These are phyloP conservation scores for Loriculus beryllinus DNA, from an alignment of 2,797 vertebrate species.

Conservation along the genomic window DNA sequence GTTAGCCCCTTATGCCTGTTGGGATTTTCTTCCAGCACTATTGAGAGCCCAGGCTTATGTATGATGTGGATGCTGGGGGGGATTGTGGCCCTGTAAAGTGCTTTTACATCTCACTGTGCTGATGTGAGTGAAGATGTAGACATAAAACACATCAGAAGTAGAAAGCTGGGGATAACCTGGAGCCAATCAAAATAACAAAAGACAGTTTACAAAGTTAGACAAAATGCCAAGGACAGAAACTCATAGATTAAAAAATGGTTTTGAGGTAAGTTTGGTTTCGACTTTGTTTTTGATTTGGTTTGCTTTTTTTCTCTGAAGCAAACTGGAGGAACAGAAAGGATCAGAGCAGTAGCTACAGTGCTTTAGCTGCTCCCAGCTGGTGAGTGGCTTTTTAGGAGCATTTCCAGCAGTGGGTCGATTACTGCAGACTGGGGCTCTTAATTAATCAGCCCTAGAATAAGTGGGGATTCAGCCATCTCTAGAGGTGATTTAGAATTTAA, in stretches of 20 bases:
- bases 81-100: not conserved
- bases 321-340: not conserved
- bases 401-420: not conserved
- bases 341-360: not conserved
- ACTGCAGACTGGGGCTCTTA: not conserved
- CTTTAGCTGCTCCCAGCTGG: not conserved
- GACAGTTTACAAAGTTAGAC: not conserved
- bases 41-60: not conserved
- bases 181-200: not conserved
- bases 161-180: not conserved
- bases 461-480: not conserved
- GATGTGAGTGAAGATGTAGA: not conserved
- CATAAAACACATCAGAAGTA: not conserved
- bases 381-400: not conserved
- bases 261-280: not conserved
- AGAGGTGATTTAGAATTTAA: not conserved
- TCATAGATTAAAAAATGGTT: not conserved
- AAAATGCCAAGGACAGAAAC: not conserved
- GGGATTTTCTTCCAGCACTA: not conserved
- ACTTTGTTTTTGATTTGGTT: not conserved
- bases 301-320: not conserved
- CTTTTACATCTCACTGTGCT: not conserved
- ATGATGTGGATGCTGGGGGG: not conserved
- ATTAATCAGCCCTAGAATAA: not conserved
- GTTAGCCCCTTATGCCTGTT: not conserved